phyloP scores from a whole-genome alignment of 64 coral and sea anemone genomes.

The Montipora foliosa region DNA sequence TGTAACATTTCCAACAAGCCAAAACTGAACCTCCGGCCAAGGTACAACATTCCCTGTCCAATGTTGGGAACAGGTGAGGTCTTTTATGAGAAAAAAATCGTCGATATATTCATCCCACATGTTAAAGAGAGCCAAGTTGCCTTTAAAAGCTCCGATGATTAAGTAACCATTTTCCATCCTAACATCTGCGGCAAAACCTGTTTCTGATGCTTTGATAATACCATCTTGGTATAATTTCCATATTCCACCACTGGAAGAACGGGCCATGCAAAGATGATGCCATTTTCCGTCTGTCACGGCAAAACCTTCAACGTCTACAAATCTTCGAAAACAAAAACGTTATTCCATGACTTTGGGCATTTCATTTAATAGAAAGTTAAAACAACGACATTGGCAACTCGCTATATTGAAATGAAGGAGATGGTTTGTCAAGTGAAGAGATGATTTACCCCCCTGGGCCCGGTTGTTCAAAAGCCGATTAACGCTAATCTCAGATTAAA shows the following conservation, averaged over 20 bases:
- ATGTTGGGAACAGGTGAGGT: neutral
- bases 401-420: no score
- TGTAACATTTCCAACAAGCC: neutral
- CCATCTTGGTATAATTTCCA: slow-evolving; percentile 16
- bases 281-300: neutral
- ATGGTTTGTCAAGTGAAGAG: no score
- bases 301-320: no score
- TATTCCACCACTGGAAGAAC: neutral
- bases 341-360: no score
- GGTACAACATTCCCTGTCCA: slow-evolving; percentile 6
- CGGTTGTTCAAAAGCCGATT: no score
- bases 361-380: no score
- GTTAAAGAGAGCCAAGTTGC: slow-evolving; percentile 11
- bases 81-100: neutral
- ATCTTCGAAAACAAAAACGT: no score
- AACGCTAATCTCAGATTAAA: no score
- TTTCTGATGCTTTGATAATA: neutral
- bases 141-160: neutral
- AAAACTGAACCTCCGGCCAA: slow-evolving; percentile 17
- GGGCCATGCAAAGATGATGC: slow-evolving; percentile 20
- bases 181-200: neutral
- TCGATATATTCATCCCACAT: slow-evolving; percentile 40
- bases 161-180: neutral
- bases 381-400: no score
- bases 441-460: no score